These are phyloP conservation scores for Erythrocercus mccallii DNA, from an alignment of 2,113 vertebrate genomes.

Conservation along the genomic window DNA sequence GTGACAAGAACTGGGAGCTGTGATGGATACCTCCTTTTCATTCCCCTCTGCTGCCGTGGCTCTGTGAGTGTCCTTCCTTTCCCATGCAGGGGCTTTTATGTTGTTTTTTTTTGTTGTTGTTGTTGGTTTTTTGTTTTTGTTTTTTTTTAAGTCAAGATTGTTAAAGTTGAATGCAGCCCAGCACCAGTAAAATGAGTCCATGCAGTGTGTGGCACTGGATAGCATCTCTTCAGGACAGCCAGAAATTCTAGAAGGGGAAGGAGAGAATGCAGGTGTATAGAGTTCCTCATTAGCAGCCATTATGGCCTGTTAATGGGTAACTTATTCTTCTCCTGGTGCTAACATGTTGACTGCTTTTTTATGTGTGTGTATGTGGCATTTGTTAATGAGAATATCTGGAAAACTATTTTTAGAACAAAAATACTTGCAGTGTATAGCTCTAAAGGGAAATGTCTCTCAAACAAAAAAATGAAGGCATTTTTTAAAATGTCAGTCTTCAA, in stretches of 20 bases:
- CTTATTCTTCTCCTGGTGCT: not conserved
- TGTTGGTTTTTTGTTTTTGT: too few relatives aligned
- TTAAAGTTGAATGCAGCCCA: not conserved
- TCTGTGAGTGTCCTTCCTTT: not conserved
- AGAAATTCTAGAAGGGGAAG: slow-evolving; percentile 13
- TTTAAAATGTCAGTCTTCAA: rapidly evolving
- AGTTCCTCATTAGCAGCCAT: slow-evolving; percentile 1
- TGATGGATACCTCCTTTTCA: not conserved
- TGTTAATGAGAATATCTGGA: not conserved
- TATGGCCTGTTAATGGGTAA: not conserved
- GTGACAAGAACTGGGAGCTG: not conserved
- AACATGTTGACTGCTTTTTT: not conserved
- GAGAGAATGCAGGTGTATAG: not conserved
- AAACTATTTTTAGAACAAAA: not conserved
- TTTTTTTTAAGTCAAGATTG: not conserved
- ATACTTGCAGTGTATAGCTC: not conserved
- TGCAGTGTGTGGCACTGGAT: not conserved
- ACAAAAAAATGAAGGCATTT: not conserved
- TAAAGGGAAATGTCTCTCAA: not conserved
- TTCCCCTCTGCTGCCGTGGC: rapidly evolving
- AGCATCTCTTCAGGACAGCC: not conserved
- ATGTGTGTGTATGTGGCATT: not conserved
- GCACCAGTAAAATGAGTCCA: not conserved
- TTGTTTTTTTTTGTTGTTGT: too few relatives aligned
- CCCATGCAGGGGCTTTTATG: not conserved